Conservation (phyloP, 2,113 vertebrate genomes). For the Eublepharis macularius region DNA sequence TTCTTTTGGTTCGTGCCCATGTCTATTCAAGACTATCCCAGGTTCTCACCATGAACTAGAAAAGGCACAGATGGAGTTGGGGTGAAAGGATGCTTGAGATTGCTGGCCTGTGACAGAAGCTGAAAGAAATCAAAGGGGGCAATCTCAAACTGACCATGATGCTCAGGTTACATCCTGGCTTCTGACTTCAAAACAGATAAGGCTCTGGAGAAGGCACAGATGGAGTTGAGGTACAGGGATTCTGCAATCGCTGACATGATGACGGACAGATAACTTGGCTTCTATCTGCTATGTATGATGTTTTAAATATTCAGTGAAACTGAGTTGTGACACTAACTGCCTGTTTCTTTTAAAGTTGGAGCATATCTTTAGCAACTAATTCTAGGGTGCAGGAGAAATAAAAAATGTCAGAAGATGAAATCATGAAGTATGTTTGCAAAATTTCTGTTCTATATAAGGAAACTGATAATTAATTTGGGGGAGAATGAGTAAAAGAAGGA, state of each 20-base stretch:
- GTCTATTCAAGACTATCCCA: slow-evolving; percentile 63
- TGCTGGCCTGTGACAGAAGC: slow-evolving; percentile 61
- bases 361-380: neutral
- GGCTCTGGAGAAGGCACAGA: no score
- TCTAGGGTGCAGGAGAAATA: neutral
- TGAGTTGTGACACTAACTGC: neutral
- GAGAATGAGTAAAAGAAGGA: neutral
- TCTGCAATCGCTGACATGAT: no score
- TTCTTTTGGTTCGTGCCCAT: no score
- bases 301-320: neutral
- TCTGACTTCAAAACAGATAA: no score
- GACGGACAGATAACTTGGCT: slow-evolving; percentile 61
- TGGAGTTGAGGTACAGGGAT: no score
- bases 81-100: slow-evolving; percentile 67
- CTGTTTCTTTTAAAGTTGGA: neutral
- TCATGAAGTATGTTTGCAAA: neutral
- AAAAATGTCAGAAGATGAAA: neutral
- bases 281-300: neutral
- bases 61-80: slow-evolving; percentile 68
- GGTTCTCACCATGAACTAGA: slow-evolving; percentile 68
- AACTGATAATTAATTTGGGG: no score
- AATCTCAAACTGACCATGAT: no score
- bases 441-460: no score
- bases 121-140: no score
- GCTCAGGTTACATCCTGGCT: no score